Evolutionary conservation across 2,113 vertebrate species (phyloP), one percentile per base, ranked within the genome.

Genomic region (Tor tambroides): DNA sequence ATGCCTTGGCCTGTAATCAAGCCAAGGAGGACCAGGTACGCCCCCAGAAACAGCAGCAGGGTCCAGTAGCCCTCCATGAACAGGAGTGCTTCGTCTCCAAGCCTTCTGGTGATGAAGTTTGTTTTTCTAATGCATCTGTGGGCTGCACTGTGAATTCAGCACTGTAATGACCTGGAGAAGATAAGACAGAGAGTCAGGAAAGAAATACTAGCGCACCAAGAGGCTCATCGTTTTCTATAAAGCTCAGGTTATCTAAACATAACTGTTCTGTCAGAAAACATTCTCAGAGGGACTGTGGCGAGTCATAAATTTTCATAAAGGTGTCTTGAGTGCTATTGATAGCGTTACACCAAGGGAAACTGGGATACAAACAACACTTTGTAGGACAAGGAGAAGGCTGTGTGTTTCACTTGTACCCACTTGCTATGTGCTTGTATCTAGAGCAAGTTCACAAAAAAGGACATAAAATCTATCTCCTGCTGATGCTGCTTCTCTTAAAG

Each of bases 21-120:
- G 79, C 87, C 72, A 85, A 96, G 91, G 91, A 94, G 92, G 92
- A 95, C 94, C 92, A 94, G 92, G 91, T 93, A 92, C 90, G 96
- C 94, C 96, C 96, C 96, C 87, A 95, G 92, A 89, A 93, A 91
- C 88, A 92, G 91, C 89, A 93, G 89, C 89, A 93, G 91, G 89
- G 88, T 92, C 93, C 92, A 93, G 90, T 89, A 88, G 93, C 93
- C 93, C 94, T 94, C 95, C 95, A 96, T 96, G 91, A 94, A 93
- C 91, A 91, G 89, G 89, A 92, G 89, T 90, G 91, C 84, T 85
- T 91, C 46, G 87, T 91, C 83, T 80, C 93, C 71, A 84, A 87
- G 67, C 82, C 15, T 43, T 81, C 71, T 54, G 84, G 83, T 89
- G 72, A 72, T 23, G 65, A 61, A 81, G 72, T 59, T 74, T 51